These are phyloP conservation scores for Pristis pectinata DNA, from an alignment of 2,797 vertebrate species.

Conservation along the genomic window DNA sequence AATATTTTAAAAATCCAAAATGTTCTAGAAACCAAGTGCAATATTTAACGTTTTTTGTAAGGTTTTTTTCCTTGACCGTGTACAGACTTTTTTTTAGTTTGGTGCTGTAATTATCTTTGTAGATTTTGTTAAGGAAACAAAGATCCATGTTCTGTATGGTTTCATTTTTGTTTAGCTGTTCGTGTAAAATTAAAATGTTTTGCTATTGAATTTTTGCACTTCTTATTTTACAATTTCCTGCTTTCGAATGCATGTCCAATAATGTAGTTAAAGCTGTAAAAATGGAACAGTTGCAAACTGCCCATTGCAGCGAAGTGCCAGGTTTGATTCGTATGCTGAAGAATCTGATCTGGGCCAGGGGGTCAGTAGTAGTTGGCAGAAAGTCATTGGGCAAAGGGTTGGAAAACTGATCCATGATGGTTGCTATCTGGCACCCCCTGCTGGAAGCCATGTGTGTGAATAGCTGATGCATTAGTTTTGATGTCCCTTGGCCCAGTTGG, in stretches of 20 bases:
- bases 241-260: background rate
- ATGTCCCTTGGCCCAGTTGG: background rate
- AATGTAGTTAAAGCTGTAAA: background rate
- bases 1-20: conserved; percentile 66
- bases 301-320: background rate
- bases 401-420: background rate
- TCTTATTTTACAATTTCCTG: background rate
- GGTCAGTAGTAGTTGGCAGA: background rate
- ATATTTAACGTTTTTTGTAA: conserved; percentile 85
- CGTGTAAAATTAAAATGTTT: conserved; percentile 76
- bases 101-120: conserved; percentile 80
- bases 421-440: conserved; percentile 15
- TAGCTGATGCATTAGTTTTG: background rate
- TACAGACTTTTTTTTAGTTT: conserved; percentile 67
- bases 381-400: background rate
- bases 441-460: background rate
- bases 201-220: conserved; percentile 4
- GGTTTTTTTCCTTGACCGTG: conserved; percentile 78
- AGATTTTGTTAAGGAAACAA: conserved; percentile 77
- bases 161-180: conserved; percentile 81
- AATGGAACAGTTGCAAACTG: background rate
- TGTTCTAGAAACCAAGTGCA: conserved; percentile 93
- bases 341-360: background rate
- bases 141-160: conserved; percentile 80
- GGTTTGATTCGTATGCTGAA: background rate